A percentile compares a stretch with the other conserved stretches of the same genome.
These are phyloP conservation scores for Pachymerium ferrugineum DNA, from an alignment of 2,888 invertebrate species.

Conservation along the genomic window DNA sequence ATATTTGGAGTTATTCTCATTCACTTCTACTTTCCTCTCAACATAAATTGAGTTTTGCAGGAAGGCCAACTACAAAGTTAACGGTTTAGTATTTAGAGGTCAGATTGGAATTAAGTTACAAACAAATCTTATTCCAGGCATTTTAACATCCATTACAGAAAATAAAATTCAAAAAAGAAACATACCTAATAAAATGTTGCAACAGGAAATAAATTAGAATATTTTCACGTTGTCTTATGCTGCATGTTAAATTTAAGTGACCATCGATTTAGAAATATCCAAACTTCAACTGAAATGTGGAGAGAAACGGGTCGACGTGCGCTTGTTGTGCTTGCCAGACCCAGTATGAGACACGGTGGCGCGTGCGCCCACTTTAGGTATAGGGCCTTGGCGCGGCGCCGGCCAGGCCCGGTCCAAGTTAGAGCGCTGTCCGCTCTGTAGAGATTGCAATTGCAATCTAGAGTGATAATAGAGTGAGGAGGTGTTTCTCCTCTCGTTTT, in stretches of 20 bases:
- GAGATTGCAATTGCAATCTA: not conserved
- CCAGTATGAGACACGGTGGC: slow-evolving; percentile 26
- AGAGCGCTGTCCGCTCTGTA: not conserved
- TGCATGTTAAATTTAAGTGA: slow-evolving; percentile 1
- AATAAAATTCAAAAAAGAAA: too few species aligned
- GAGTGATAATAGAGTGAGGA: not conserved
- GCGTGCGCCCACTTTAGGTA: slow-evolving; percentile 31
- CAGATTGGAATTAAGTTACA: too few species aligned
- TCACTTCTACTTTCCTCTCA: too few species aligned
- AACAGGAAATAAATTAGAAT: too few species aligned
- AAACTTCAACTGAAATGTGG: not conserved
- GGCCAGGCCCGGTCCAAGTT: slow-evolving; percentile 20
- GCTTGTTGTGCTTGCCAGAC: slow-evolving; percentile 17
- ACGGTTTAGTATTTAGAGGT: too few species aligned
- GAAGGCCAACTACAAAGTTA: too few species aligned
- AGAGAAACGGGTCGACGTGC: slow-evolving; percentile 14
- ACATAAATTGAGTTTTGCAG: too few species aligned
- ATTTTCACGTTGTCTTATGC: too few species aligned
- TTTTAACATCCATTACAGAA: too few species aligned
- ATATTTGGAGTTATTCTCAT: too few species aligned
- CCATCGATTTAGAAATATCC: not conserved
- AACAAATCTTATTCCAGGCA: too few species aligned
- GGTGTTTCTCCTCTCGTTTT: slow-evolving; percentile 7
- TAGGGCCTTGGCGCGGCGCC: slow-evolving; percentile 31
- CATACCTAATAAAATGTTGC: too few species aligned